These are phyloP conservation scores for Leucophenga varia DNA, from an alignment of 1,140 invertebrate genomes.

Conservation along the genomic window DNA sequence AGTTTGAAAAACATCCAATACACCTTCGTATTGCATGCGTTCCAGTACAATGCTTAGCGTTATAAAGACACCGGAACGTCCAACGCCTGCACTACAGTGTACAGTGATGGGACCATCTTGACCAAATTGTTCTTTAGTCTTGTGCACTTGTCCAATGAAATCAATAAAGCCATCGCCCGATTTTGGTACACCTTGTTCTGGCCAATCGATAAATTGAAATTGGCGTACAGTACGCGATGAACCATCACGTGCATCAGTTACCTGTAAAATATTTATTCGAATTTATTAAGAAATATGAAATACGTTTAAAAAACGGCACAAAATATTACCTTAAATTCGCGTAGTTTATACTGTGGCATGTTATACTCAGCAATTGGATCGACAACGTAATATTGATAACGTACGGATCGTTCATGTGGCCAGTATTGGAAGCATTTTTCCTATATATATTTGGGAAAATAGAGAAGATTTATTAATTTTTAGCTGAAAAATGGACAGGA, in stretches of 20 bases:
- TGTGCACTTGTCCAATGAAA: constrained; percentile 98
- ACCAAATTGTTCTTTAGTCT: constrained; percentile 99
- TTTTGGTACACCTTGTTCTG: constrained; percentile 93
- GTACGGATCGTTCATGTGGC: constrained; percentile 94
- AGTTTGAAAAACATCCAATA: constrained; percentile 98
- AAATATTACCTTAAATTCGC: constrained; percentile 90
- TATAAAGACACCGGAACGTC: constrained; percentile 97
- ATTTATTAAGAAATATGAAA: not conserved
- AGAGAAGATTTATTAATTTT: not conserved
- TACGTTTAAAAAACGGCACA: not conserved
- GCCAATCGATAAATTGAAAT: constrained; percentile 99
- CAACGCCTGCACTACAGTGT: constrained; percentile 96
- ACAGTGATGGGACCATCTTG: constrained; percentile 99
- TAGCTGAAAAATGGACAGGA: not conserved
- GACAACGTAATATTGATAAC: constrained; percentile 96
- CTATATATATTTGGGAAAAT: constrained; percentile 57
- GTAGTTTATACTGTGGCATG: constrained; percentile 97
- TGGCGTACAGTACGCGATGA: constrained; percentile 95
- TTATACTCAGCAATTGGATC: constrained; percentile 99
- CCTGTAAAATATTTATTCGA: constrained; percentile 39
- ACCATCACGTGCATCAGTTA: constrained; percentile 90
- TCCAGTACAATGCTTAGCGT: constrained; percentile 97
- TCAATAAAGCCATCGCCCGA: constrained; percentile 98
- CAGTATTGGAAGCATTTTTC: constrained; percentile 99
- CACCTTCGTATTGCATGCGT: constrained; percentile 97